These are phyloP conservation scores for Pectinophora gossypiella DNA, from an alignment of 1,140 invertebrate genomes.

Conservation along the genomic window DNA sequence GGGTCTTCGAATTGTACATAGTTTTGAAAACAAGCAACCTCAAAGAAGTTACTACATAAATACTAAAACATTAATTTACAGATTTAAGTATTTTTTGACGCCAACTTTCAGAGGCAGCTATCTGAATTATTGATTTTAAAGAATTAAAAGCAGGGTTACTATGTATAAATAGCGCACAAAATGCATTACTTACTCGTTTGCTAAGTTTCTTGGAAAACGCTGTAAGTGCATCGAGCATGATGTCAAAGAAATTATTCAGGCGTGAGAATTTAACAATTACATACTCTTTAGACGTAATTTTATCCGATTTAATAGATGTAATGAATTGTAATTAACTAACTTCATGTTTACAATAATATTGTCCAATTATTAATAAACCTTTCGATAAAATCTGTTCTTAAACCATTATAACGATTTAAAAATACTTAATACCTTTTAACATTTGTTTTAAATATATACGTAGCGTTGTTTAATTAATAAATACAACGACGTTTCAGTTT, in stretches of 20 bases:
- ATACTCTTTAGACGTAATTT: slow-evolving; percentile 23
- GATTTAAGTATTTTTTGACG: slow-evolving; percentile 14
- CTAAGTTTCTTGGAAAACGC: neutral
- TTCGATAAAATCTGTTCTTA: too few relatives aligned
- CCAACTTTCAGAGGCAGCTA: slow-evolving; percentile 3
- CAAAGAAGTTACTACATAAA: slow-evolving; percentile 1
- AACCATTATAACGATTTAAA: too few relatives aligned
- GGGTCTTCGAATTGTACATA: slow-evolving; percentile 24
- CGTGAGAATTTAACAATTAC: slow-evolving; percentile 27
- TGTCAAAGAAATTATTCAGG: neutral
- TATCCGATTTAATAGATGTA: slow-evolving; percentile 22
- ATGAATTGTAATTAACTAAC: slow-evolving; percentile 11
- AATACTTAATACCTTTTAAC: too few relatives aligned
- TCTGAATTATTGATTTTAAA: slow-evolving; percentile 17
- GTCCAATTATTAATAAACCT: too few relatives aligned
- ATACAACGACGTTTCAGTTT: too few relatives aligned
- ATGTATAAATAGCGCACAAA: slow-evolving; percentile 41
- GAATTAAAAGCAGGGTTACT: slow-evolving; percentile 37
- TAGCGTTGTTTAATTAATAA: too few relatives aligned
- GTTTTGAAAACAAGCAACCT: slow-evolving; percentile 13
- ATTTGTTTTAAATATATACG: too few relatives aligned
- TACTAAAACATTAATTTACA: slow-evolving; percentile 17
- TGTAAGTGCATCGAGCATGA: neutral
- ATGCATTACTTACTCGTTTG: slow-evolving; percentile 19
- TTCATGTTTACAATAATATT: slow-evolving; percentile 15